A percentile compares a stretch with the other conserved stretches of the same genome.
Evolutionary conservation across 2,797 vertebrate species (phyloP).

Genomic region (Emys orbicularis): DNA sequence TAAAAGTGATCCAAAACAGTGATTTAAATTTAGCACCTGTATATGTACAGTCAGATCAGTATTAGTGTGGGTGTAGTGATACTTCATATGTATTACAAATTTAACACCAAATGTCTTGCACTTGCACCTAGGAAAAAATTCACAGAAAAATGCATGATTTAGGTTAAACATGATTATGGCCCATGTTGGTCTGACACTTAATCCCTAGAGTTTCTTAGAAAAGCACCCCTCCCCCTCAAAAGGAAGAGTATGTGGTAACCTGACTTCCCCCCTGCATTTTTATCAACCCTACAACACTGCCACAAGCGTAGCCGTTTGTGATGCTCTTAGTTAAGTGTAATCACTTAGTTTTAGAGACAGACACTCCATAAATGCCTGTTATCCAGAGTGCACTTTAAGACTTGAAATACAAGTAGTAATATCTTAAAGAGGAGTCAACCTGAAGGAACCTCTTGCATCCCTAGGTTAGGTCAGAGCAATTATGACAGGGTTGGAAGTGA

Average conservation of each 20-base stretch:
- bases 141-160: slow-evolving; percentile 47
- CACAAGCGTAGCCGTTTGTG: slow-evolving; percentile 14
- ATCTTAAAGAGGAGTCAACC: neutral
- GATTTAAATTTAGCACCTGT: slow-evolving; percentile 71
- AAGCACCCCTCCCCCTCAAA: neutral
- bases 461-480: neutral
- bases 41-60: slow-evolving; percentile 49
- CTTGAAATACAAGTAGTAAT: neutral
- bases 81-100: neutral
- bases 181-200: neutral
- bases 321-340: neutral
- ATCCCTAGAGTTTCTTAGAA: slow-evolving; percentile 56
- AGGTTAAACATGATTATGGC: neutral
- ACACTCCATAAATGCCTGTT: accelerated
- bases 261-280: slow-evolving; percentile 61
- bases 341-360: neutral
- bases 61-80: slow-evolving; percentile 63
- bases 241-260: slow-evolving; percentile 37
- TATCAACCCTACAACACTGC: slow-evolving; percentile 45
- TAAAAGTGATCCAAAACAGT: slow-evolving; percentile 50
- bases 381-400: neutral
- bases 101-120: slow-evolving; percentile 66
- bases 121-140: slow-evolving; percentile 56
- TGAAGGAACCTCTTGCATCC: neutral
- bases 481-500: neutral